Conservation (phyloP, 2,113 vertebrate species). For the Oceanodroma tethys region DNA sequence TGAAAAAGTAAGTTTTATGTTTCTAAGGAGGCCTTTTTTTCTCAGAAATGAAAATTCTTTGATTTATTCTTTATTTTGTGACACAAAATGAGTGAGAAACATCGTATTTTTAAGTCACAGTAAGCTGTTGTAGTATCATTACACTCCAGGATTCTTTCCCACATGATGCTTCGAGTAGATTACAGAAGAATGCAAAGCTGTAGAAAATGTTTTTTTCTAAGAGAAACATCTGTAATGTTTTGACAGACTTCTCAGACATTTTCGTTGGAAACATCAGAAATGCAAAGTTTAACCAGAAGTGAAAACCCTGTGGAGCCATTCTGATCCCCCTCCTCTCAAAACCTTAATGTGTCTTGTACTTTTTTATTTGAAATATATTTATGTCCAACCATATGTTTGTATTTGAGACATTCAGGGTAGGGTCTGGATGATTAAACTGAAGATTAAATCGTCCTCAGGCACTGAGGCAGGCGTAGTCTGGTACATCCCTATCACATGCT, state of each 20-base stretch:
- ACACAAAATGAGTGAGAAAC: neutral
- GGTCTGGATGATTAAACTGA: neutral
- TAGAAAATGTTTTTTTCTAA: neutral
- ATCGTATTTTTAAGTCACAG: neutral
- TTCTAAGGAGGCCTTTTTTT: neutral
- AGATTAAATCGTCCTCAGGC: neutral
- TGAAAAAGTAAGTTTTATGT: neutral
- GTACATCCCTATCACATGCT: neutral
- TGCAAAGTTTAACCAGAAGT: neutral
- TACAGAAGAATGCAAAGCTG: neutral
- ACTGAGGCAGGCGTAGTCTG: neutral
- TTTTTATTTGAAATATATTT: constrained; percentile 1
- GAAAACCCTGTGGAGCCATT: neutral
- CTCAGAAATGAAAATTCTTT: neutral
- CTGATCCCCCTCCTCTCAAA: neutral
- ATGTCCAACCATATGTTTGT: neutral
- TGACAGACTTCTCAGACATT: neutral
- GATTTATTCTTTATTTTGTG: neutral
- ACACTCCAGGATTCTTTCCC: neutral
- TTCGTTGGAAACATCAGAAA: neutral
- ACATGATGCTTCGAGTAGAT: neutral
- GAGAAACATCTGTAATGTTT: neutral
- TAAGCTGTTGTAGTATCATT: neutral
- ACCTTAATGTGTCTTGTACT: neutral
- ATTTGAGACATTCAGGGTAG: neutral